Evolutionary conservation across 64 coral and sea anemone species (phyloP), one percentile per base, ranked within the genome.

Genomic region (Acropora tenuis): DNA sequence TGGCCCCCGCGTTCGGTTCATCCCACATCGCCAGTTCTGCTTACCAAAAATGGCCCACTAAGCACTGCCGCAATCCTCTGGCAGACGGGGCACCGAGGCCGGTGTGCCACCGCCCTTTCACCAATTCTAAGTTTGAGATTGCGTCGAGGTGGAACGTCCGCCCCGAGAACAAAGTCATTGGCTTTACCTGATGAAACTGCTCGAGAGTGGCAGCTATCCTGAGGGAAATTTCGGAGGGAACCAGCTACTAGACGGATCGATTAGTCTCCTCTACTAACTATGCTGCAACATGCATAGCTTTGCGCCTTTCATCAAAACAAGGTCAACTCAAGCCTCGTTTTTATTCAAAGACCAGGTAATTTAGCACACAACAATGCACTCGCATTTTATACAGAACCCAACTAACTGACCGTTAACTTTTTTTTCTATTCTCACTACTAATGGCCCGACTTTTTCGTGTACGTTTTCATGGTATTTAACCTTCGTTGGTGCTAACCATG

Each of bases 181-280:
- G 30, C 30, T 30, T 30, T 30, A 30, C 30, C 30, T 30, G 30
- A 93, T 93, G 72, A 93, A 93, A 93, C 91, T 94, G 77, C 18
- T 68, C 20, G 48, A 30, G 77, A 90, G 87, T 13, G 84, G 87
- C 92, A 94, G 92, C 92, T 94, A 94, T 94, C 92, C 92, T 94
- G 73, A 94, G 92, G 92, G 87, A 94, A 94, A 94, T 88, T 94
- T 94, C 80, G 92, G 92, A 93, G 92, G 92, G 92, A 93, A 93
- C 92, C 86, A 94, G 92, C 92, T 94, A 94, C 92, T 89, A 94
- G 79, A 93, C 84, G 79, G 92, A 82, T 90, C 89, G 89, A 90
- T 90, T 90, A 90, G 89, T 90, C 89, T 90, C 30, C 30, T 30
- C 30, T 30, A 30, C 30, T 30, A 30, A 30, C 30, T 30, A 30